Base-by-base conservation (phyloP, 2,888 invertebrate species). In the Chymomyza fuscimana region DNA sequence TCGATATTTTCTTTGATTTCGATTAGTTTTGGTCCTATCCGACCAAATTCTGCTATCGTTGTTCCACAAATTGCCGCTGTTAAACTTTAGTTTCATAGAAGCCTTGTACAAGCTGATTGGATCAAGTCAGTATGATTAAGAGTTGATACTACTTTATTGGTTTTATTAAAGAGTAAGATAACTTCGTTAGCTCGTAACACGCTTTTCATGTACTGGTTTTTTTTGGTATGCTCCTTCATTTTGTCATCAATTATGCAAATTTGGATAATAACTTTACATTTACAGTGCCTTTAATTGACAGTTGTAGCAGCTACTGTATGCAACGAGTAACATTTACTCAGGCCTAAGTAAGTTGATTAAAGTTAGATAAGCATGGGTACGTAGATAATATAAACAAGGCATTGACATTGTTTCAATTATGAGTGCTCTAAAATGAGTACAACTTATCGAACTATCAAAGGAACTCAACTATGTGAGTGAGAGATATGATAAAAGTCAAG, bases 201-300 rank as follows among this genome's bases (percentile, higher is more conserved):
- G 1, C 12, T 46, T 46, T 46, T 46, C 12, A 6, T 46, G 40
- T 3, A 32, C 7, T 15, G 0, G 40, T 32, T 65, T 63, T 56
- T 56, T 70, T 70, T 62, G 65, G 36, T 36, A 9, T 9, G 36
- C 36, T 36, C 22, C 40, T 22, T 56, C 69, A 69, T 82, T 78
- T 80, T 77, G 78, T 77, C 88, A 86, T 86, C 81, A 89, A 88
- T 88, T 88, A 89, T 88, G 88, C 79, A 88, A 89, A 89, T 88
- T 86, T 80, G 74, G 80, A 77, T 81, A 81, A 88, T 88, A 87
- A 86, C 77, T 87, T 85, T 69, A 75, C 79, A 80, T 81, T 79
- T 77, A 82, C 85, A 77, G 78, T 74, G 69, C 72, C 75, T 62
- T 69, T 82, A 84, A 87, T 87, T 87, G 84, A 80, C 78, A 81